These are phyloP conservation scores for Neolamprologus fasciatus DNA, from an alignment of 2,113 vertebrate species.

Conservation along the genomic window DNA sequence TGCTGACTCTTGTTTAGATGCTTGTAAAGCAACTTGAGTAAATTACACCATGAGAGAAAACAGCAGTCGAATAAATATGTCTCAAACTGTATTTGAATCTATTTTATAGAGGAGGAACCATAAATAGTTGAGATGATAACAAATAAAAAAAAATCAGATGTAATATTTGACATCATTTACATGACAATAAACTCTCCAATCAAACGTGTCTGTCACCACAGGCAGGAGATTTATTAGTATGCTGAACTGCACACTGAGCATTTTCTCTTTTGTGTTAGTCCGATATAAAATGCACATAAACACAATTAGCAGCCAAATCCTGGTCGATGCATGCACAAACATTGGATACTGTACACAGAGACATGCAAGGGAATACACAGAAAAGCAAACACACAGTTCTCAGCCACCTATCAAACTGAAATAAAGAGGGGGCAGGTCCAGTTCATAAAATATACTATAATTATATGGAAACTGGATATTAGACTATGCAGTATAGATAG, in stretches of 20 bases:
- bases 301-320: not conserved
- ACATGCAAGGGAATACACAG: constrained; percentile 5
- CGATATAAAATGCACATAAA: not conserved
- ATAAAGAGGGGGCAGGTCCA: not conserved
- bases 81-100: not conserved
- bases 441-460: not conserved
- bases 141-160: not conserved
- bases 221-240: not conserved
- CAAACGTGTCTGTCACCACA: not conserved
- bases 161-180: not conserved
- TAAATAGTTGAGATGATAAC: not conserved
- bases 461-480: not conserved
- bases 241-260: not conserved
- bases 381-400: not conserved
- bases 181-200: not conserved
- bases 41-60: not conserved
- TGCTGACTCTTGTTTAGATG: not conserved
- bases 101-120: not conserved
- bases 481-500: not conserved
- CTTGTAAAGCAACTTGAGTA: not conserved
- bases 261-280: not conserved
- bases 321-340: not conserved
- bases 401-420: not conserved
- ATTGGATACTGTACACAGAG: not conserved
- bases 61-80: not conserved